Evolutionary conservation across 2,888 invertebrate species (phyloP), one percentile per base, ranked within the genome.

Genomic region (Junonia oenone): DNA sequence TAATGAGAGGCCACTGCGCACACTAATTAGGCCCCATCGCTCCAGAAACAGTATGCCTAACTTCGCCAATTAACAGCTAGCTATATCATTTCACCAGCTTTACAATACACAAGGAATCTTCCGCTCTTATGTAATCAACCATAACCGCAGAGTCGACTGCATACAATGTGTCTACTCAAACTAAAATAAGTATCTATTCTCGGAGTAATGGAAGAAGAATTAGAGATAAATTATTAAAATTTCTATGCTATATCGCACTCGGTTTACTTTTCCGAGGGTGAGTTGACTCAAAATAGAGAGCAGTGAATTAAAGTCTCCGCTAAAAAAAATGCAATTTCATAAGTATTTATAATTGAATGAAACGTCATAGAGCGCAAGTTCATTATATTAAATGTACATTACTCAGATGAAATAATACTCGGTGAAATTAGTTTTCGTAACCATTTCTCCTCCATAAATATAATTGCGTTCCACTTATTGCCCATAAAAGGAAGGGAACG

Each of bases 381-480:
- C 67, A 69, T 71, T 72, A 69, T 61, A 65, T 59, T 63, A 66
- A 68, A 59, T 63, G 59, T 59, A 58, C 40, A 55, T 56, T 65
- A 62, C 56, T 59, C 48, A 72, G 73, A 76, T 72, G 71, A 72
- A 76, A 81, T 78, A 73, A 77, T 81, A 83, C 80, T 83, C 72
- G 70, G 73, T 77, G 71, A 84, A 88, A 88, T 90, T 88, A 87
- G 89, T 89, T 87, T 86, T 81, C 81, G 69, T 78, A 79, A 83
- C 86, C 87, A 82, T 85, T 82, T 74, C 81, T 75, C 80, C 72
- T 76, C 81, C 88, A 87, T 89, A 89, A 89, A 90, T 90, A 90
- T 90, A 89, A 89, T 89, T 90, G 89, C 83, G 87, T 85, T 83
- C 86, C 86, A 89, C 89, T 90, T 90, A 90, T 89, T 84, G 88